A percentile compares a stretch with the other conserved stretches of the same genome.
These are phyloP conservation scores for Hemicordylus capensis DNA, from an alignment of 2,113 vertebrate species.

Conservation along the genomic window DNA sequence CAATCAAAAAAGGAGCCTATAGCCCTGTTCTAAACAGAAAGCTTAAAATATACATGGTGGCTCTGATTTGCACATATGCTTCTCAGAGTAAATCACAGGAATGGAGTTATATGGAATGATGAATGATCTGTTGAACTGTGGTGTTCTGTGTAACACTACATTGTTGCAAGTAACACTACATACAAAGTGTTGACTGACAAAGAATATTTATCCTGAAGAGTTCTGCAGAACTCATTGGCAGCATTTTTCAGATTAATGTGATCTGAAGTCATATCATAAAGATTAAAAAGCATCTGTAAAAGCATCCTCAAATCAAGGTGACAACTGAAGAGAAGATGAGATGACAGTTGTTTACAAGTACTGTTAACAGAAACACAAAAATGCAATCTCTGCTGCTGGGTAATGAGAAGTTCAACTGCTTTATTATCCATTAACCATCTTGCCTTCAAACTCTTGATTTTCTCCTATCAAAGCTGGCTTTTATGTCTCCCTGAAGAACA, in stretches of 20 bases:
- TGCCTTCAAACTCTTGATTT: background rate
- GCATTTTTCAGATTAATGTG: background rate
- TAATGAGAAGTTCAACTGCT: too few species aligned
- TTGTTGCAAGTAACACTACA: background rate
- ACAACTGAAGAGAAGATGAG: background rate
- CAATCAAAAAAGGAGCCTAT: too few species aligned
- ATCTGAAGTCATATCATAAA: constrained; percentile 18
- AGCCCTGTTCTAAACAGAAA: too few species aligned
- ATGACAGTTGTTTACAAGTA: too few species aligned
- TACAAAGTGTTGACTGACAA: background rate
- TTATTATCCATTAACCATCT: background rate
- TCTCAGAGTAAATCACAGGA: too few species aligned
- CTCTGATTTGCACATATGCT: background rate
- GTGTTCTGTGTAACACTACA: too few species aligned
- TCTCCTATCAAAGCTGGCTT: background rate
- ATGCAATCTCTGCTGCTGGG: background rate
- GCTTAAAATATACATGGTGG: too few species aligned
- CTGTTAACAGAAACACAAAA: too few species aligned
- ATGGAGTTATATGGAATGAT: too few species aligned
- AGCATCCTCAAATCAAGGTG: constrained; percentile 38
- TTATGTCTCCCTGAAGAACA: background rate
- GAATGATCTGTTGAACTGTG: background rate
- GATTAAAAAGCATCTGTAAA: constrained; percentile 35
- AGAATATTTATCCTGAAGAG: background rate
- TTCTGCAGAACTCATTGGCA: background rate